Percentiles rank a stretch among this genome's conserved stretches.
Conservation (phyloP, 2,888 invertebrate species). For the Gryllus longicercus region DNA sequence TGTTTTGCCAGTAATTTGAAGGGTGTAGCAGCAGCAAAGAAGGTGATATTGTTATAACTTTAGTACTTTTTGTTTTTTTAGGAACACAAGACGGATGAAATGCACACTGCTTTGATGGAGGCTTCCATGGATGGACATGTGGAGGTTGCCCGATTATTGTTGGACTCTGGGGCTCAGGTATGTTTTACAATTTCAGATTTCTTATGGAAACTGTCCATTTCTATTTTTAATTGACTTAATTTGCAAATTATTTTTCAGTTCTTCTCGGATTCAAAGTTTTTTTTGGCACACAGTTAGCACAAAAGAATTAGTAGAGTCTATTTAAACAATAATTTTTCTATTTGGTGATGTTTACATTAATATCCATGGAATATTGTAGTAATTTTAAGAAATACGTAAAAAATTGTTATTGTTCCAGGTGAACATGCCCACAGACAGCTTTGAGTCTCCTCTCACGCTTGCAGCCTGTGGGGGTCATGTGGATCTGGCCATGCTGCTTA, state of each 20-base stretch:
- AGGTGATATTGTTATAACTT: neutral
- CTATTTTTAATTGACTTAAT: too few relatives aligned
- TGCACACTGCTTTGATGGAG: constrained; percentile 99
- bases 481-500: constrained; percentile 89
- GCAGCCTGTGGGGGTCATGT: constrained; percentile 99
- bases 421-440: constrained; percentile 99
- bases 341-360: neutral
- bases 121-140: constrained; percentile 99
- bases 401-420: constrained; percentile 51
- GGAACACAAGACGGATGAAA: constrained; percentile 98
- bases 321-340: neutral
- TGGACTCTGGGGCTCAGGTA: constrained; percentile 94
- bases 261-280: too few relatives aligned
- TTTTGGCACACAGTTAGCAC: too few relatives aligned
- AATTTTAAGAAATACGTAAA: neutral
- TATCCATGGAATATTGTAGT: neutral
- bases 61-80: constrained; percentile 47
- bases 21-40: neutral
- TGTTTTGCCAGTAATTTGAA: constrained; percentile 32
- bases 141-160: constrained; percentile 88
- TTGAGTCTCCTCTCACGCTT: constrained; percentile 95
- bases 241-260: too few relatives aligned
- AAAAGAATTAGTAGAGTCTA: too few relatives aligned
- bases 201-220: too few relatives aligned
- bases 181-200: constrained; percentile 22